Conservation (phyloP, 1,140 invertebrate genomes). For the Drosophila sturtevanti region DNA sequence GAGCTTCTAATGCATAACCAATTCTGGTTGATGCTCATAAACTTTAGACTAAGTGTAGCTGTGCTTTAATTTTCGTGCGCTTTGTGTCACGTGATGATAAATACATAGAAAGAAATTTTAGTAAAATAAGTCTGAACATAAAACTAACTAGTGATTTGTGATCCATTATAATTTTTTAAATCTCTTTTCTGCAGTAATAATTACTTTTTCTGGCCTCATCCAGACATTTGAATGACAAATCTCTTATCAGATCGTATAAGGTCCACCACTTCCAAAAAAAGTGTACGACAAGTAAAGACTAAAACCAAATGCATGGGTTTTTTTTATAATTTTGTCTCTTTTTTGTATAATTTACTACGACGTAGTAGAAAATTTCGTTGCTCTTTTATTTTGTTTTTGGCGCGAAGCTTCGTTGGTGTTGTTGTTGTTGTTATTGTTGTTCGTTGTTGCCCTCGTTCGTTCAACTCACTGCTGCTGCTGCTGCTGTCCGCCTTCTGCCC, state of each 20-base stretch:
- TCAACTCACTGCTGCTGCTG: constrained; percentile 55
- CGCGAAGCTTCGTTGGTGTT: constrained; percentile 48
- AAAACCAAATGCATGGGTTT: constrained; percentile 36
- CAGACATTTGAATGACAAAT: background rate
- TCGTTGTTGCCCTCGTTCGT: constrained; percentile 64
- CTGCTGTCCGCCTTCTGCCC: constrained; percentile 28
- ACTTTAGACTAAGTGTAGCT: background rate
- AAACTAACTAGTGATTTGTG: no score
- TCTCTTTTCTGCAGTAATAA: background rate
- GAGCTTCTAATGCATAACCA: background rate
- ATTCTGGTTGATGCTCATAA: no score
- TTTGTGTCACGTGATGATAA: no score
- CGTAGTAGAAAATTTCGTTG: constrained; percentile 60
- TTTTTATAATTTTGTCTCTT: constrained; percentile 20
- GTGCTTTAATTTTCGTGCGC: no score
- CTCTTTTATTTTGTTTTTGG: constrained; percentile 54
- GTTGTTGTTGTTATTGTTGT: no score
- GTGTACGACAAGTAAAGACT: background rate
- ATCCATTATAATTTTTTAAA: no score
- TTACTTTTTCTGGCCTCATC: background rate
- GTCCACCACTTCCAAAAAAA: no score
- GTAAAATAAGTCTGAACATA: background rate
- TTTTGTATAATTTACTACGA: constrained; percentile 65
- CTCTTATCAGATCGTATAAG: background rate
- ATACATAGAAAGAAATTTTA: background rate